A percentile compares a stretch with the other conserved stretches of the same genome.
These are phyloP conservation scores for Strigops habroptila DNA, from an alignment of 2,113 vertebrate species.

Conservation along the genomic window DNA sequence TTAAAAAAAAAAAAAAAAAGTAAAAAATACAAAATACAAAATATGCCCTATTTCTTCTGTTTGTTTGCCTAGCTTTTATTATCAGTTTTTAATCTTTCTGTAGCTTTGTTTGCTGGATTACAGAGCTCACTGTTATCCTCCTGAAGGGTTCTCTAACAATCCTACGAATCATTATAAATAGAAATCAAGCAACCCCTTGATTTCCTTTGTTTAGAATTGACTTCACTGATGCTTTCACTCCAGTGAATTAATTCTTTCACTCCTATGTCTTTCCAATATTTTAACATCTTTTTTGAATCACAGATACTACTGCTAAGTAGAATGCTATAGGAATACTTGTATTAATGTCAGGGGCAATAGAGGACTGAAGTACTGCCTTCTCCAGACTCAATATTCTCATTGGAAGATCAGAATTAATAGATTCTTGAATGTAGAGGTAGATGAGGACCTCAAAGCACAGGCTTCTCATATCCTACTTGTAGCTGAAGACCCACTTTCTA, in stretches of 20 bases:
- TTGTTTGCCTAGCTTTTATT: not conserved
- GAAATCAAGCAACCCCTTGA: not conserved
- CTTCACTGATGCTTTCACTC: not conserved
- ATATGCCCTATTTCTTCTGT: not conserved
- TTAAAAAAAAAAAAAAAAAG: not conserved
- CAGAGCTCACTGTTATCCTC: not conserved
- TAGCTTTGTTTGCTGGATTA: not conserved
- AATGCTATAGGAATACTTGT: not conserved
- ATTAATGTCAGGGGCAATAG: not conserved
- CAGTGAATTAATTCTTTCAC: not conserved
- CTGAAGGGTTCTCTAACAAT: not conserved
- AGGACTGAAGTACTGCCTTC: not conserved
- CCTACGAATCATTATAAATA: not conserved
- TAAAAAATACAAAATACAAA: not conserved
- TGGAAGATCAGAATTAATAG: not conserved
- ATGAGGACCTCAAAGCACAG: not conserved
- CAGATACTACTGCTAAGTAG: not conserved
- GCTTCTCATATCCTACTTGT: not conserved
- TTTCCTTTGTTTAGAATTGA: not conserved
- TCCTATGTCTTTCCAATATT: not conserved
- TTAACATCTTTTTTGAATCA: not conserved
- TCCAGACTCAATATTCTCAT: not conserved
- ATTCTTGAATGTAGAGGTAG: not conserved
- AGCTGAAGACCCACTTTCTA: accelerated
- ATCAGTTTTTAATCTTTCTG: not conserved